Evolutionary conservation across 2,113 vertebrate species (phyloP).

Genomic region (Paradisaea rubra): DNA sequence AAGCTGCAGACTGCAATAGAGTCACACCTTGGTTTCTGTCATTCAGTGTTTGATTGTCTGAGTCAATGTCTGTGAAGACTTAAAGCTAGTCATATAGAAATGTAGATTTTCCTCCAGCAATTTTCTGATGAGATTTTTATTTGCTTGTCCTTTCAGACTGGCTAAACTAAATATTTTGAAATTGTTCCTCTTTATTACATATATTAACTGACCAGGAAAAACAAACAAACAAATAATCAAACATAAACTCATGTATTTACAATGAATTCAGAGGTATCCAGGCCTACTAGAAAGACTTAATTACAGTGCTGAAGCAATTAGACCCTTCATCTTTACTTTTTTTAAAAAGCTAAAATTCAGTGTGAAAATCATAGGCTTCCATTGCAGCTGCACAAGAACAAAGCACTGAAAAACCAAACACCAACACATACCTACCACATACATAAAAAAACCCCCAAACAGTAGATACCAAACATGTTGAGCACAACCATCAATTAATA

Average conservation of each 20-base stretch:
- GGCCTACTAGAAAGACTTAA: background rate
- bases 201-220: background rate
- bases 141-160: background rate
- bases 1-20: background rate
- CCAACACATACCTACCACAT: background rate
- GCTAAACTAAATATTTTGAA: background rate
- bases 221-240: background rate
- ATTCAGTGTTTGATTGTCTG: background rate
- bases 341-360: background rate
- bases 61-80: background rate
- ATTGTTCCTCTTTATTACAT: background rate
- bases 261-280: background rate
- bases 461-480: background rate
- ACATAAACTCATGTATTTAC: background rate
- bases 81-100: background rate
- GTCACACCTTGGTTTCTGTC: background rate
- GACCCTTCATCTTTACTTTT: background rate
- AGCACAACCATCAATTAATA: background rate
- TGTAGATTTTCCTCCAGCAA: background rate
- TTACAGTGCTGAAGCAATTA: background rate
- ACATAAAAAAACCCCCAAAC: fast-evolving
- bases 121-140: background rate
- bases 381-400: background rate
- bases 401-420: background rate
- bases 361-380: background rate